These are phyloP conservation scores for Meiosimyza decipiens DNA, from an alignment of 2,888 invertebrate species.

Conservation along the genomic window DNA sequence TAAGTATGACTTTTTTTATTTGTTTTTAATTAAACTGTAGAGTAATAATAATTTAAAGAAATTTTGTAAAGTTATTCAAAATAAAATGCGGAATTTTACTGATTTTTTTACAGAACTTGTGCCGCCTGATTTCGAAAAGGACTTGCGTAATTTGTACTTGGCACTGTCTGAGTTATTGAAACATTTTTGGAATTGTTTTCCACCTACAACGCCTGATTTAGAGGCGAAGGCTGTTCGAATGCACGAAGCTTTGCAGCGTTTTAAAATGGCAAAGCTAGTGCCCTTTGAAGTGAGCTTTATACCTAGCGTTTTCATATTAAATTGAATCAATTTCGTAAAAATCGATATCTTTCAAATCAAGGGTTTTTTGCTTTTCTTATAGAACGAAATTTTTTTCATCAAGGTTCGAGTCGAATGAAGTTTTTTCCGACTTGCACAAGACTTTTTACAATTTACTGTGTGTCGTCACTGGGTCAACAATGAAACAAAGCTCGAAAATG, in stretches of 20 bases:
- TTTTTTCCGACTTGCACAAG: not conserved
- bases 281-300: conserved; percentile 78
- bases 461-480: too few species aligned
- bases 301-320: not conserved
- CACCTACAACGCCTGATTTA: conserved; percentile 77
- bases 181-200: conserved; percentile 97
- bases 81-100: not conserved
- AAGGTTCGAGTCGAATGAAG: not conserved
- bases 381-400: too few species aligned
- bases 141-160: conserved; percentile 85
- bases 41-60: not conserved
- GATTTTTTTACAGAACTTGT: conserved; percentile 77
- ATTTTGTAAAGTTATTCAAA: conserved; percentile 10
- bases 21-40: not conserved
- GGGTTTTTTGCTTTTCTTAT: not conserved
- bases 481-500: too few species aligned
- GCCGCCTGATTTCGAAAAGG: conserved; percentile 83
- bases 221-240: conserved; percentile 87
- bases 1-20: conserved; percentile 65
- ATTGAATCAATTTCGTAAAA: not conserved
- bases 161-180: conserved; percentile 89
- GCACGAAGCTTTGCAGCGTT: conserved; percentile 89
- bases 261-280: conserved; percentile 86
- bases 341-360: not conserved
- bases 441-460: not conserved